These are phyloP conservation scores for Cryptocheilus praepositus DNA, from an alignment of 2,888 invertebrate genomes.

Conservation along the genomic window DNA sequence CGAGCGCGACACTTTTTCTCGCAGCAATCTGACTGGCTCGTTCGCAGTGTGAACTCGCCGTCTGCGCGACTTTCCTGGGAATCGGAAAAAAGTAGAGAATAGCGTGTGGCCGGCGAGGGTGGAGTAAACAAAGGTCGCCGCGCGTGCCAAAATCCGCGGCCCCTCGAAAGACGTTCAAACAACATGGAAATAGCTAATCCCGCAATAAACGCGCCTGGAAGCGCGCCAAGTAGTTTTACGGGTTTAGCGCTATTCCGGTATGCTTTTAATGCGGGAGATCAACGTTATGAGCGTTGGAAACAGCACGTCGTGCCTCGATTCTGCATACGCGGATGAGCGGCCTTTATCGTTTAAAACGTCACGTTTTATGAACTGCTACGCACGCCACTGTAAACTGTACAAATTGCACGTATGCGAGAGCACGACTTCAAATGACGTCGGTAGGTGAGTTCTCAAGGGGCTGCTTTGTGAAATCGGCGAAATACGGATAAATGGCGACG, in stretches of 20 bases:
- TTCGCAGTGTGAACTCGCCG: no score
- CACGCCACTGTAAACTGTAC: no score
- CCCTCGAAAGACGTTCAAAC: conserved; percentile 42
- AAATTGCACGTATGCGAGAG: no score
- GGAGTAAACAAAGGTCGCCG: conserved; percentile 18
- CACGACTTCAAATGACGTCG: no score
- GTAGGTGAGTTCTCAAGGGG: no score
- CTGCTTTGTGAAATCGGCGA: no score
- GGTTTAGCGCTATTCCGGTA: conserved; percentile 33
- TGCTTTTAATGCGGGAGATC: conserved; percentile 33
- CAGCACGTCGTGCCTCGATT: conserved; percentile 20
- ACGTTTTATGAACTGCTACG: no score
- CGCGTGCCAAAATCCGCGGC: conserved; percentile 47
- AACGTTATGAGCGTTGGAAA: conserved; percentile 26
- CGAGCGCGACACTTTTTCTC: no score
- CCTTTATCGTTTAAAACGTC: no score
- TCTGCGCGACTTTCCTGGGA: no score
- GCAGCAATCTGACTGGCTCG: no score
- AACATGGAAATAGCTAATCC: conserved; percentile 53
- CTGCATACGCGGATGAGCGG: conserved; percentile 13
- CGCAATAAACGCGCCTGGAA: conserved; percentile 49
- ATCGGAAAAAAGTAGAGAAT: not conserved
- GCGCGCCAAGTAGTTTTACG: conserved; percentile 45
- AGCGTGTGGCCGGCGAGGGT: conserved; percentile 13
- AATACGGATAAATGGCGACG: no score